Percentiles rank a stretch among this genome's conserved stretches.
These are phyloP conservation scores for Eidolon helvum DNA, from an alignment of 2,113 vertebrate species.

Conservation along the genomic window DNA sequence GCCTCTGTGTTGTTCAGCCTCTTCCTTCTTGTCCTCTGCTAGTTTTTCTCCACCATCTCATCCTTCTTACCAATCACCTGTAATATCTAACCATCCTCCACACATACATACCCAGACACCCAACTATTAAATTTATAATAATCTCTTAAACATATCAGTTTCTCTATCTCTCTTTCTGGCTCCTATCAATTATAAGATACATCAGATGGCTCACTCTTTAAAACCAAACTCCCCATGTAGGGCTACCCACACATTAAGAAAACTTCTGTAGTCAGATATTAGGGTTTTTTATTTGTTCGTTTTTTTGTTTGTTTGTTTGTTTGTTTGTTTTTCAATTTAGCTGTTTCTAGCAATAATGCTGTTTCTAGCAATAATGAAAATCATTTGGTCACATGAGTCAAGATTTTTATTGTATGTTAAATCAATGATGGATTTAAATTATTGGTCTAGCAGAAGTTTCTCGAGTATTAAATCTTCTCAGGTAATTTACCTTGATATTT, in stretches of 20 bases:
- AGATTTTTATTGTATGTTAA: background rate
- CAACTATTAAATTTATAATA: background rate
- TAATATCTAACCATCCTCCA: background rate
- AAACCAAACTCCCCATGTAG: background rate
- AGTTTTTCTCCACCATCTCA: background rate
- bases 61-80: background rate
- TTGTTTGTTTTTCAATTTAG: background rate
- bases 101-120: background rate
- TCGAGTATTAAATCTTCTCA: background rate
- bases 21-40: background rate
- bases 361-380: background rate
- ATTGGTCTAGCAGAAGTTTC: background rate
- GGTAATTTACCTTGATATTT: background rate
- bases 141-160: background rate
- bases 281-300: background rate
- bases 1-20: too few relatives aligned
- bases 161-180: background rate
- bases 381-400: background rate
- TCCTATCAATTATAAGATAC: background rate
- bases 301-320: background rate
- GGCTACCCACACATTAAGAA: background rate
- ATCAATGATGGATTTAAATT: slow-evolving; percentile 7
- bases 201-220: background rate
- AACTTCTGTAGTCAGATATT: background rate
- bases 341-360: background rate